phyloP scores from a whole-genome alignment of 2,113 vertebrate species.

The Mesitornis unicolor region DNA sequence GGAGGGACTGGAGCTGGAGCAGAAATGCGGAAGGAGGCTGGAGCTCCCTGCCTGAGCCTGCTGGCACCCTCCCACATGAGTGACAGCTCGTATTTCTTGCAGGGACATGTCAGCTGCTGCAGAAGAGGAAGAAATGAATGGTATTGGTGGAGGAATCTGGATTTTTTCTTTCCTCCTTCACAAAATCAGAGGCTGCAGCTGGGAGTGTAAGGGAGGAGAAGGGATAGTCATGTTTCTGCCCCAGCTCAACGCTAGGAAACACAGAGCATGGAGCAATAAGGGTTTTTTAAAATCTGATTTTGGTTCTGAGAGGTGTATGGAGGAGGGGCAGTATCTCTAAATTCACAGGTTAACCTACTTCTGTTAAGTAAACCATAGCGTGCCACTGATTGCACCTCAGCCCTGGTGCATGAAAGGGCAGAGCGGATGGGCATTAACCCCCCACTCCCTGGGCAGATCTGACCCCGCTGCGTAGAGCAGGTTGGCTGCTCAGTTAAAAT shows the following conservation, averaged over 20 bases:
- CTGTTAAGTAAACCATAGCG: neutral
- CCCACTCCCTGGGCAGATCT: neutral
- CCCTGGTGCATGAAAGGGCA: neutral
- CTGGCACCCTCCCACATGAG: neutral
- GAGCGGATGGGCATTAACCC: neutral
- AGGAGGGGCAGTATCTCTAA: neutral
- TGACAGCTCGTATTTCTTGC: neutral
- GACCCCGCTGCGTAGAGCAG: accelerated
- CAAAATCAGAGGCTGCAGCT: neutral
- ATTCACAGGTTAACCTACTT: neutral
- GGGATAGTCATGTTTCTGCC: neutral
- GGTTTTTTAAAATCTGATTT: neutral
- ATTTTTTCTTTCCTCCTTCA: neutral
- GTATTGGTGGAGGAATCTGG: neutral
- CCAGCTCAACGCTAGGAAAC: neutral
- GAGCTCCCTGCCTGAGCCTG: neutral
- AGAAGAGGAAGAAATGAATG: neutral
- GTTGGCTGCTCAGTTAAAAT: neutral
- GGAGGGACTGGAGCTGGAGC: neutral
- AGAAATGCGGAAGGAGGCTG: slow-evolving; percentile 21
- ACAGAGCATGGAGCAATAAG: accelerated
- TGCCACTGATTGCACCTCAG: neutral
- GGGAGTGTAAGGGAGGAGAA: neutral
- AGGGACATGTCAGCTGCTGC: neutral
- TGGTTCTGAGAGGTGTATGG: neutral